Base-by-base conservation (phyloP, 2,113 vertebrate species). In the Arothron firmamentum region DNA sequence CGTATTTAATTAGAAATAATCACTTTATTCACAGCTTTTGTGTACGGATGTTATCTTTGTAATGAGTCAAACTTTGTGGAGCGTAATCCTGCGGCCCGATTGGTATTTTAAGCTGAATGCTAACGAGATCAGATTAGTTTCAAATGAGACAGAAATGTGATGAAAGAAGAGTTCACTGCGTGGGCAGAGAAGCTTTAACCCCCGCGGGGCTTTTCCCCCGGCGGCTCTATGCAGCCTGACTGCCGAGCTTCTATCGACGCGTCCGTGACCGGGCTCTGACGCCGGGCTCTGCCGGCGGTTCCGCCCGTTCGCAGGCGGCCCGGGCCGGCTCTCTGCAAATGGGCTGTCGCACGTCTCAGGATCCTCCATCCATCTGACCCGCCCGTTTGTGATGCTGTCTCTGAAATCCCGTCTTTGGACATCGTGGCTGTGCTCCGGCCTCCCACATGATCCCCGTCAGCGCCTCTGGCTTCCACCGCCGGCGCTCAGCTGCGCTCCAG, bases 191-290 rank as follows among this genome's bases (percentile, higher is more conserved):
- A 77, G 74, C 75, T 77, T 72, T 65, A 70, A 67, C 71, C 74
- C 75, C 73, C 52, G 25, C 74, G 56, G 74, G 47, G 59, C 1
- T 61, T 28, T 75, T 19, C 56, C 73, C 63, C 73, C 16, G n/a
- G 74, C 60, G 75, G 79, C 75, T 62, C 70, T 38, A 3, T 28
- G 3, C 25, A 3, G 25, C 25, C 58, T 72, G 55, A 71, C 55
- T 62, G 63, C 74, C 70, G 9, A 67, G 72, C 72, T 74, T 61
- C 59, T 75, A 76, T 80, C 66, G 85, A 82, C 60, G 70, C 65
- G 67, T 57, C 70, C 64, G 42, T 81, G 78, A 79, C 75, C 73
- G 54, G 49, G 68, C 78, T 77, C 18, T 78, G 81, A 82, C 79
- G 70, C 75, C 80, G 77, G 69, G 65, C 74, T 53, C 63, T 48